Percentiles rank a stretch among this genome's conserved stretches.
Conservation (phyloP, 2,888 invertebrate genomes). For the Pachycephus smyrnensis region DNA sequence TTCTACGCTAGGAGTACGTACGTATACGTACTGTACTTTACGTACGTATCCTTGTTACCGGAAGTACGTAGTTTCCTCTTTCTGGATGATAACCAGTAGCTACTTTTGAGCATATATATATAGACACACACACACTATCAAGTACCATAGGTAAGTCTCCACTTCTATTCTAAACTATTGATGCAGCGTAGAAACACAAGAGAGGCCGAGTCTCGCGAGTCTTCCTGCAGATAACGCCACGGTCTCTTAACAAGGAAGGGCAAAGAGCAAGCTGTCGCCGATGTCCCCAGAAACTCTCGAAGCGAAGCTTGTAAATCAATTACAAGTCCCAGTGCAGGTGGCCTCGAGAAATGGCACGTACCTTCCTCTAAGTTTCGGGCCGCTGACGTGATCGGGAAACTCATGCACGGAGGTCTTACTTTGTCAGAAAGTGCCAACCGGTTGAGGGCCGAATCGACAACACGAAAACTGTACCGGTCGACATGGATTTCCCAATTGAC, state of each 20-base stretch:
- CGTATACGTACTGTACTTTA: slow-evolving; percentile 27
- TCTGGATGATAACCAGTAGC: not conserved
- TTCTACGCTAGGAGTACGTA: slow-evolving; percentile 10
- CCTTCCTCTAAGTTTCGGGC: slow-evolving; percentile 52
- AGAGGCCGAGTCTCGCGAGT: not conserved
- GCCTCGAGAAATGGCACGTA: slow-evolving; percentile 60
- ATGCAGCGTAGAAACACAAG: not conserved
- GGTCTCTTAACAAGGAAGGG: slow-evolving; percentile 4
- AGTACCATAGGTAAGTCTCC: not conserved
- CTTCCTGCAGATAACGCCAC: not conserved
- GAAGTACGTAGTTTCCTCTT: slow-evolving; percentile 12
- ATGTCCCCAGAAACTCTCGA: slow-evolving; percentile 25
- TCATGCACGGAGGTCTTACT: slow-evolving; percentile 43
- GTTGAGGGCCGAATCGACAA: not conserved
- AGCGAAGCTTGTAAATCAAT: slow-evolving; percentile 64
- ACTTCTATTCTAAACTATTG: not conserved
- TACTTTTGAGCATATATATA: not conserved
- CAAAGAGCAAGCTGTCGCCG: slow-evolving; percentile 26
- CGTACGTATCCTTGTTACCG: slow-evolving; percentile 24
- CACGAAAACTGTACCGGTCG: not conserved
- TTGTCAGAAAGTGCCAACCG: not conserved
- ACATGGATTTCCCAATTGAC: not conserved
- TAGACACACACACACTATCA: not conserved
- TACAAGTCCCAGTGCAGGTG: slow-evolving; percentile 55
- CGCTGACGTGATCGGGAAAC: slow-evolving; percentile 63